Percentiles rank a stretch among this genome's conserved stretches.
phyloP scores from a whole-genome alignment of 2,797 vertebrate genomes.

The Centroberyx gerrardi region DNA sequence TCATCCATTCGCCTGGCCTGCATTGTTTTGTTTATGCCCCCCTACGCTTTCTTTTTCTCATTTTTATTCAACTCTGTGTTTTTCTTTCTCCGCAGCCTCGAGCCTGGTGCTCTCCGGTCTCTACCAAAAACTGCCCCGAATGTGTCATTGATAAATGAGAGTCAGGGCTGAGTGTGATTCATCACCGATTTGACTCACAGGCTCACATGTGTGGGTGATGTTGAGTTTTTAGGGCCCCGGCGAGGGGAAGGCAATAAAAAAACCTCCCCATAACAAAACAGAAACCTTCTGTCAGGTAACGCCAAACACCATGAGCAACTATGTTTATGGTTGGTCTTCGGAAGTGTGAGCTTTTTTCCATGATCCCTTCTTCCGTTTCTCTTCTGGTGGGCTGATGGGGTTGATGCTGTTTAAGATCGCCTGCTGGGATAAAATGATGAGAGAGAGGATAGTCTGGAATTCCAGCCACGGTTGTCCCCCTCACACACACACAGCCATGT shows the following conservation, averaged over 20 bases:
- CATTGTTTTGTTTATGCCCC: slow-evolving; percentile 18
- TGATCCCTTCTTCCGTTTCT: slow-evolving; percentile 27
- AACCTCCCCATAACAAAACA: slow-evolving; percentile 48
- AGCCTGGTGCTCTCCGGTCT: slow-evolving; percentile 19
- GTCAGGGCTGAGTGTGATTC: slow-evolving; percentile 76
- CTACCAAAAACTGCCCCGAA: slow-evolving; percentile 42
- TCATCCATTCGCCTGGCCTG: not conserved
- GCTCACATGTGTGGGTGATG: slow-evolving; percentile 64
- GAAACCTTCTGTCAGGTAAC: slow-evolving; percentile 60
- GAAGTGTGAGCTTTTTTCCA: slow-evolving; percentile 38
- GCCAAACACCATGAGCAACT: slow-evolving; percentile 41
- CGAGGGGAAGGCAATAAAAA: slow-evolving; percentile 54
- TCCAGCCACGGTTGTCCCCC: slow-evolving; percentile 46
- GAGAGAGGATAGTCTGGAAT: slow-evolving; percentile 62
- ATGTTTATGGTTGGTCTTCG: slow-evolving; percentile 64
- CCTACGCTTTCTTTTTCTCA: not conserved
- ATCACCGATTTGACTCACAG: slow-evolving; percentile 79
- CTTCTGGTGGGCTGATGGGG: slow-evolving; percentile 36
- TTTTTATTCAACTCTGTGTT: slow-evolving; percentile 3
- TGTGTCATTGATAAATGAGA: slow-evolving; percentile 73
- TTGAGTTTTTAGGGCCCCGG: slow-evolving; percentile 44
- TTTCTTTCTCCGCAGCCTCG: slow-evolving; percentile 2
- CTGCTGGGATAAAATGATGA: slow-evolving; percentile 41
- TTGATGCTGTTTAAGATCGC: slow-evolving; percentile 34
- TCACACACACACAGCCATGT: slow-evolving; percentile 30